Base-by-base conservation (phyloP, 2,888 invertebrate genomes). In the Tyria jacobaeae region DNA sequence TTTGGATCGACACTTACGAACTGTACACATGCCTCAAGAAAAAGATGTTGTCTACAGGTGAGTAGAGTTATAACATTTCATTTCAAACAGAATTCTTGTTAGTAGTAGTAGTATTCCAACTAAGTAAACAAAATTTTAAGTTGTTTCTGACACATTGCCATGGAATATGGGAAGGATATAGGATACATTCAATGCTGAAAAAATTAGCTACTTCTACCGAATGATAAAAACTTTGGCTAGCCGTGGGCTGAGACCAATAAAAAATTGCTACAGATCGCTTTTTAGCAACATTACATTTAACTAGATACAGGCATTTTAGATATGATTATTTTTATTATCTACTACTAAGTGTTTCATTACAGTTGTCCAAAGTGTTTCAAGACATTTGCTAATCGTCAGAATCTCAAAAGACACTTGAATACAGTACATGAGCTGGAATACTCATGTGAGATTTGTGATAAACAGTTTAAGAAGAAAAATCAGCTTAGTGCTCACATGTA, bases 371-470 rank as follows among this genome's bases (percentile, higher is more conserved):
- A 79, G 70, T 96, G 96, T 73, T 73, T 85, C 35, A 92, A 94
- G 77, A 84, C 83, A 60, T 95, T 95, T 75, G 89, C 90, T 48
- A 94, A 94, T 66, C 76, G 87, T 1, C 91, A 94, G 68, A 95
- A 95, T 75, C 89, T 96, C 73, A 95, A 95, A 64, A 91, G 95
- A 0, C 96, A 96, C 76, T 87, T 95, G 44, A 94, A 92, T 60
- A 86, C 91, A n/a, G 94, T 95, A 61, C 91, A 89, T 64, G 67
- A 75, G 51, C 83, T 90, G 12, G 81, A 84, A 34, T 95, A 95
- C 70, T 75, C 82, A 0, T 95, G 95, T 83, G 85, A 86, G 44
- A 82, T 92, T 41, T 96, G 96, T 64, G 84, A 89, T 5, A 76
- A 84, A 44, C 83, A 86, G 27, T 96, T 95, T 66, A 92, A 86